Conservation (phyloP, 1,140 invertebrate species). For the Proales similis region DNA sequence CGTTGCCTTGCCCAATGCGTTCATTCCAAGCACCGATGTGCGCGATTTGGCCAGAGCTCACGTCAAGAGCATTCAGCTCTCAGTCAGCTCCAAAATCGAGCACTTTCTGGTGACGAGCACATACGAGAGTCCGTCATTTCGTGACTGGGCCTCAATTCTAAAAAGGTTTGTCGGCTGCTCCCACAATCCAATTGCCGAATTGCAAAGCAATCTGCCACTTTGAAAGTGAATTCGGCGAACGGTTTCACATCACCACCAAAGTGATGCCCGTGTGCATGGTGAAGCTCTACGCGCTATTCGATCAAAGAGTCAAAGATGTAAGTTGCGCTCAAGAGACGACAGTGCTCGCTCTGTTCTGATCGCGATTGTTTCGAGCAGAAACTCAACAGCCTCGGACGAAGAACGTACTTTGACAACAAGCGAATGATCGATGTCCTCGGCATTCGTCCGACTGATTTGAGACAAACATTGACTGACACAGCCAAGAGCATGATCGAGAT, state of each 20-base stretch:
- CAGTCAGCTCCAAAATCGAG: background rate
- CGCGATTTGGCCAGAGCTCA: background rate
- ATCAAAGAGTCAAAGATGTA: background rate
- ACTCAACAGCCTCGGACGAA: background rate
- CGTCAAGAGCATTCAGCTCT: background rate
- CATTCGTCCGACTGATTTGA: conserved; percentile 47
- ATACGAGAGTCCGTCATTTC: background rate
- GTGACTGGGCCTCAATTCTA: background rate
- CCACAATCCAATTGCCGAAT: too few relatives aligned
- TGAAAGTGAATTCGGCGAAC: background rate
- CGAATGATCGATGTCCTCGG: conserved; percentile 49
- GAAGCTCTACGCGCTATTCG: background rate
- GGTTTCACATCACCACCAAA: background rate
- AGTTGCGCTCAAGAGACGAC: too few relatives aligned
- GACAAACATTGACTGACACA: conserved; percentile 54
- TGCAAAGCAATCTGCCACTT: too few relatives aligned
- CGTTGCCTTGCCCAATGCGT: background rate
- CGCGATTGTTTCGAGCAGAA: too few relatives aligned
- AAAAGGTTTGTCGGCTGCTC: too few relatives aligned
- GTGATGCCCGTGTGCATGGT: background rate
- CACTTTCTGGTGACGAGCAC: background rate
- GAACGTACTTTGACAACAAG: background rate
- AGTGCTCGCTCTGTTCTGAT: too few relatives aligned
- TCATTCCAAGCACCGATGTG: background rate
- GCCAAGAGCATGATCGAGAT: conserved; percentile 54